Conservation (phyloP, 2,113 vertebrate species). For the Cyprinodon variegatus region DNA sequence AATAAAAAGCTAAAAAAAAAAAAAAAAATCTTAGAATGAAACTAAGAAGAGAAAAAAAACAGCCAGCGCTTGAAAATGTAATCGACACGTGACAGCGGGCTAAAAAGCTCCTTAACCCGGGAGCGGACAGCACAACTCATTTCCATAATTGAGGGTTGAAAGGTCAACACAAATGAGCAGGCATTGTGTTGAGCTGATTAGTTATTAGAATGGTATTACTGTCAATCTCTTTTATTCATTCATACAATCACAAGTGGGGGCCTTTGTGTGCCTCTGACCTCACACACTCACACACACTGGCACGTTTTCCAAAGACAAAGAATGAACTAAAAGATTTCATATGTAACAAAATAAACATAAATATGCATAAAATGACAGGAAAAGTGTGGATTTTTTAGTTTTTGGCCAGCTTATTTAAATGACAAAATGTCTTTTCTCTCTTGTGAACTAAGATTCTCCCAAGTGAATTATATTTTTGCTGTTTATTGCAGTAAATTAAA, state of each 20-base stretch:
- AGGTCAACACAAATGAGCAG: conserved; percentile 81
- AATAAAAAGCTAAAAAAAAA: conserved; percentile 2
- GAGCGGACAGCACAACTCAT: conserved; percentile 73
- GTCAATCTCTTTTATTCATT: conserved; percentile 79
- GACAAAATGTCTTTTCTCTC: background rate
- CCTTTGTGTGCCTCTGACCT: conserved; percentile 69
- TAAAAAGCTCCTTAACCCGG: conserved; percentile 73
- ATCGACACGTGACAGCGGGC: conserved; percentile 64
- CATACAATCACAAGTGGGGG: conserved; percentile 72
- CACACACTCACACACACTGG: conserved; percentile 15
- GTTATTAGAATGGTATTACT: conserved; percentile 83
- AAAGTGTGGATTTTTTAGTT: background rate
- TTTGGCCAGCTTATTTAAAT: background rate
- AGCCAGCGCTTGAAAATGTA: conserved; percentile 44
- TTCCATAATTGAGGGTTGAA: conserved; percentile 84
- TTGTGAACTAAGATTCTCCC: background rate
- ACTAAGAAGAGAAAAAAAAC: conserved; percentile 29
- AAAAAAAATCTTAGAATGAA: background rate
- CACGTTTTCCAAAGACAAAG: conserved; percentile 34
- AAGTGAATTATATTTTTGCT: background rate
- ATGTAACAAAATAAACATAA: conserved; percentile 11
- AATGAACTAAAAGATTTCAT: conserved; percentile 1
- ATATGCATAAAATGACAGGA: background rate
- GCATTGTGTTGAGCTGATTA: conserved; percentile 80
- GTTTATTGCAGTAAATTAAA: background rate